A percentile compares a stretch with the other conserved stretches of the same genome.
Conservation (phyloP, 2,888 invertebrate genomes). For the Aphrophora alni region DNA sequence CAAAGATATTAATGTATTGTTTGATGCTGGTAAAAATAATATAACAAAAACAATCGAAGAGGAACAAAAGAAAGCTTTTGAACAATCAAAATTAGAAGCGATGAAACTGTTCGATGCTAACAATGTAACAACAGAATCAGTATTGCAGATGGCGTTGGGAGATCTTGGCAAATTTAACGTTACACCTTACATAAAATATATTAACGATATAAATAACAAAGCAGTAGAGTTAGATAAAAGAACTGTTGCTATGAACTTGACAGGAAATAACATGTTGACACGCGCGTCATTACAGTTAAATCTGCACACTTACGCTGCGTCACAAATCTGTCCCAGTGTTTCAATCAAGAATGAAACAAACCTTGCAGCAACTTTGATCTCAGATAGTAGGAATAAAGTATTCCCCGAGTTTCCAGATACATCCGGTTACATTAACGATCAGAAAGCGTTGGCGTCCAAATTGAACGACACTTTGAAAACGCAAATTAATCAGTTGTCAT, state of each 20-base stretch:
- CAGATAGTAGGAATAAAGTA: background rate
- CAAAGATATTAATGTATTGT: background rate
- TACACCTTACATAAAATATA: background rate
- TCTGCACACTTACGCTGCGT: background rate
- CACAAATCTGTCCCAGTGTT: background rate
- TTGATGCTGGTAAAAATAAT: background rate
- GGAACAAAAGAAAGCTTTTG: background rate
- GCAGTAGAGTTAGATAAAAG: background rate
- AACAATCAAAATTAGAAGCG: background rate
- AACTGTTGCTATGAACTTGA: background rate
- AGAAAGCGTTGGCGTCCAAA: background rate
- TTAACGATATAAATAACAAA: background rate
- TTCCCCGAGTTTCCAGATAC: background rate
- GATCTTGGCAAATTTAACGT: background rate
- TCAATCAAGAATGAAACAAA: background rate
- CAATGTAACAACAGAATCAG: background rate
- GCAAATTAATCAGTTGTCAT: background rate
- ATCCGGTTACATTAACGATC: background rate
- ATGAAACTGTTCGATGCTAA: background rate
- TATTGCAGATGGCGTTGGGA: background rate
- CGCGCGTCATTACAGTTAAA: background rate
- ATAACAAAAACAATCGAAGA: background rate
- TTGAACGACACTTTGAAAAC: background rate
- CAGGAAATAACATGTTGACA: background rate
- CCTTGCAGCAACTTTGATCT: background rate